Evolutionary conservation across 2,888 invertebrate species (phyloP), one percentile per base, ranked within the genome.

Genomic region (Callyntrura guangdongensis): DNA sequence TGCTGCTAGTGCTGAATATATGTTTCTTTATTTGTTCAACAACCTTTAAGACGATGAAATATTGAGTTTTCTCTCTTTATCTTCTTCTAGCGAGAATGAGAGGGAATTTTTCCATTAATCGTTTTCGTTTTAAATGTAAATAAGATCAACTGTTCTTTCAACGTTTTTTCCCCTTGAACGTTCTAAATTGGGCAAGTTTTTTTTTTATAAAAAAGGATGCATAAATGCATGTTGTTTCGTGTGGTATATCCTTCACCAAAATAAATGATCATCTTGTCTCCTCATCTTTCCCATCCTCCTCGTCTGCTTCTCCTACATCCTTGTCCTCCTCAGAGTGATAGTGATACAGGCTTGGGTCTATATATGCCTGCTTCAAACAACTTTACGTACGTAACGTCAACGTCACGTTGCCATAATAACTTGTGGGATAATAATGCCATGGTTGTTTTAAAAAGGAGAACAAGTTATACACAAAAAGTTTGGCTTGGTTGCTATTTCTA

Each of bases 91-190:
- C 56, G 56, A 56, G 79, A 77, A 8, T 9, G 20, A 61, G 61
- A 53, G 53, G 53, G 14, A 67, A 20, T 74, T 27, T 85, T 64
- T 79, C 83, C 53, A 82, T 91, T 86, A 91, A 91, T 91, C 83
- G 86, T 91, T 91, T 91, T 91, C 86, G 90, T 91, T 91, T 74
- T 91, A 91, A 91, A 91, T 91, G 86, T 83, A 91, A 91, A 91
- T 91, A 86, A 67, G 64, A 83, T 64, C 56, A 53, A 74, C 64
- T 82, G 36, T 25, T 69, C 47, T 89, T 12, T 69, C 67, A 25
- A 22, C 25, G 22, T 67, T 14, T 27, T 12, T 27, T 27, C 36
- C 45, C 2, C 69, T 69, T 69, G 25, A 69, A 84, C 61, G 64
- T 47, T 86, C 77, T 74, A 86, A 86, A 86, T 86, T 85, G 72